A percentile compares a stretch with the other conserved stretches of the same genome.
Conservation (phyloP, 2,113 vertebrate species). For the Leptodactylus fuscus region DNA sequence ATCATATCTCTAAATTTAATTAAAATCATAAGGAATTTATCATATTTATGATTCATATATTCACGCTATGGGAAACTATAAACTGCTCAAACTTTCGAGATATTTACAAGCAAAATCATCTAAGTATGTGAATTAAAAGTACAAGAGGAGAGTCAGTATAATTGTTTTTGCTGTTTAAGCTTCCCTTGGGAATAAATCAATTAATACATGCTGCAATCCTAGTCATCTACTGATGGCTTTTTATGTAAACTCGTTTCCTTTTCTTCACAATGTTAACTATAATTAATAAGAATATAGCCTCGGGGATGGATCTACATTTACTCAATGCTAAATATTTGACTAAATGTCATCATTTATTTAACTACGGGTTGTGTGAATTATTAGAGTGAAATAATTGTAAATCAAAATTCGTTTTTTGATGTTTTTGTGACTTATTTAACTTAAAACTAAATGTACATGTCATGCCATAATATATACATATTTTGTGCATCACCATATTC, state of each 20-base stretch:
- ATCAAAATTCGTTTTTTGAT: background rate
- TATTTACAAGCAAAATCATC: conserved; percentile 6
- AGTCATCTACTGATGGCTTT: conserved; percentile 12
- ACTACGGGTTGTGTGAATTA: conserved; percentile 3
- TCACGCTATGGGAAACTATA: background rate
- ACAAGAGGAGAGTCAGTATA: conserved; percentile 20
- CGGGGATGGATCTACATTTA: conserved; percentile 27
- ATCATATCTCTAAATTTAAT: background rate
- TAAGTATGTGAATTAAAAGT: background rate
- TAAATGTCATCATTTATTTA: conserved; percentile 20
- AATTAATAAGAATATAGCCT: conserved; percentile 25
- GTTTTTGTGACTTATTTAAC: background rate
- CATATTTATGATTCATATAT: background rate
- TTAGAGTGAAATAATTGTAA: background rate
- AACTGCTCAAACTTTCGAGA: conserved; percentile 4
- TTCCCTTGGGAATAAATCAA: conserved; percentile 32
- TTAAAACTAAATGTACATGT: background rate
- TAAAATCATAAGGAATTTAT: background rate
- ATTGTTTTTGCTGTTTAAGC: conserved; percentile 14
- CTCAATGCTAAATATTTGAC: conserved; percentile 16
- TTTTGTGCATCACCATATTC: background rate
- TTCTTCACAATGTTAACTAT: conserved; percentile 26
- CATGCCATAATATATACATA: background rate
- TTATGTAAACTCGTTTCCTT: conserved; percentile 24
- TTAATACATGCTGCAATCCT: conserved; percentile 26